A percentile compares a stretch with the other conserved stretches of the same genome.
These are phyloP conservation scores for Myxocyprinus asiaticus DNA, from an alignment of 2,113 vertebrate species.

Conservation along the genomic window DNA sequence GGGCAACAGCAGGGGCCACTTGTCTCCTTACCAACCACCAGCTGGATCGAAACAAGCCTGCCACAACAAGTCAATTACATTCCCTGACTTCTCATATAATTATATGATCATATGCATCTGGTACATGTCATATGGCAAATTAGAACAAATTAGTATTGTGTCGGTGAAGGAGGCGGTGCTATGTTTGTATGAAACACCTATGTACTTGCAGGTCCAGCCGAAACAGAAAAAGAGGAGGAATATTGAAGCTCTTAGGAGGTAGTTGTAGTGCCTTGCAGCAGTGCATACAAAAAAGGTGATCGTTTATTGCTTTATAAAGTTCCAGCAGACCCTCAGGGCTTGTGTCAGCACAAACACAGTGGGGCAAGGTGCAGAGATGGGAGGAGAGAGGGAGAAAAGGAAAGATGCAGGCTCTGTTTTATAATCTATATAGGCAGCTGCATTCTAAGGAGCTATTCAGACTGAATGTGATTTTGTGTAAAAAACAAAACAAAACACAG, in stretches of 20 bases:
- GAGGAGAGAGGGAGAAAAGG: constrained; percentile 41
- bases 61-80: constrained; percentile 70
- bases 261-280: constrained; percentile 26
- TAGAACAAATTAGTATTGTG: constrained; percentile 68
- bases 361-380: neutral
- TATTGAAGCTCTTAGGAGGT: neutral
- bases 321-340: constrained; percentile 41
- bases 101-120: constrained; percentile 74
- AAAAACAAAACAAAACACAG: too few species aligned
- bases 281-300: constrained; percentile 53
- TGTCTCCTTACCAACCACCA: constrained; percentile 70
- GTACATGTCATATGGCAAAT: constrained; percentile 79
- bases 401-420: too few species aligned
- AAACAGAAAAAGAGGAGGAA: constrained; percentile 21
- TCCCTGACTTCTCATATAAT: constrained; percentile 79
- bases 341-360: constrained; percentile 50
- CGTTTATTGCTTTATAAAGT: constrained; percentile 53
- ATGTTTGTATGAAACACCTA: constrained; percentile 63
- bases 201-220: constrained; percentile 30
- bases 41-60: constrained; percentile 55
- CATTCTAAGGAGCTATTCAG: too few species aligned
- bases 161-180: neutral
- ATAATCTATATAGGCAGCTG: too few species aligned
- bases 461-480: too few species aligned
- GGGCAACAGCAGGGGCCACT: constrained; percentile 59